phyloP scores from a whole-genome alignment of 2,888 invertebrate species.

The Agelastica alni region DNA sequence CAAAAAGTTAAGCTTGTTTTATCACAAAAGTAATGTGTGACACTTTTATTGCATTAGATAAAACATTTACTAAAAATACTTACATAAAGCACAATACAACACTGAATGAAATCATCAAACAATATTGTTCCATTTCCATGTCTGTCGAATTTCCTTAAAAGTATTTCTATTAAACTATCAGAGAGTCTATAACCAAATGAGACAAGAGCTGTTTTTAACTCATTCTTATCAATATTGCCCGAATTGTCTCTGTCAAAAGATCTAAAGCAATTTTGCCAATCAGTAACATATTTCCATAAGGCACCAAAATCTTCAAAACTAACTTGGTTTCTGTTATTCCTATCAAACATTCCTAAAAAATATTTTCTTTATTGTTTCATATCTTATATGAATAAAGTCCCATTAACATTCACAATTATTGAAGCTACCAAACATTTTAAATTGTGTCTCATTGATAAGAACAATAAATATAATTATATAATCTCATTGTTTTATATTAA shows the following conservation, averaged over 20 bases:
- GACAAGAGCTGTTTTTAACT: constrained; percentile 87
- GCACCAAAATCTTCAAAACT: constrained; percentile 94
- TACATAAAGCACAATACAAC: constrained; percentile 90
- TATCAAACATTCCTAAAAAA: constrained; percentile 85
- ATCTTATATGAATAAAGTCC: too few species aligned
- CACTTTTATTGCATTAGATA: not conserved
- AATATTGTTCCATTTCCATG: constrained; percentile 87
- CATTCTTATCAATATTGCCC: constrained; percentile 88
- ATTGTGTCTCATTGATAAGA: too few species aligned
- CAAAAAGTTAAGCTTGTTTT: too few species aligned
- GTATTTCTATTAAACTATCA: constrained; percentile 76
- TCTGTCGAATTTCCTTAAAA: constrained; percentile 93
- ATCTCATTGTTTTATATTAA: too few species aligned
- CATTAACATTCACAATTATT: too few species aligned
- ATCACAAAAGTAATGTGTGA: too few species aligned
- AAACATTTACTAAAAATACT: constrained; percentile 56
- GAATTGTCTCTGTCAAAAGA: constrained; percentile 92
- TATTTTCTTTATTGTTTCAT: too few species aligned
- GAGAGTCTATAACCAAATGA: constrained; percentile 90
- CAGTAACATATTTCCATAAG: constrained; percentile 96
- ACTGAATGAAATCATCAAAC: constrained; percentile 98
- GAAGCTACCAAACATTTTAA: too few species aligned
- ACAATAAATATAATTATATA: too few species aligned
- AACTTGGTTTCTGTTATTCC: constrained; percentile 84
- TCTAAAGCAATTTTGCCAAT: constrained; percentile 96